Conservation (phyloP, 2,888 invertebrate genomes). For the Stenotaenia linearis region DNA sequence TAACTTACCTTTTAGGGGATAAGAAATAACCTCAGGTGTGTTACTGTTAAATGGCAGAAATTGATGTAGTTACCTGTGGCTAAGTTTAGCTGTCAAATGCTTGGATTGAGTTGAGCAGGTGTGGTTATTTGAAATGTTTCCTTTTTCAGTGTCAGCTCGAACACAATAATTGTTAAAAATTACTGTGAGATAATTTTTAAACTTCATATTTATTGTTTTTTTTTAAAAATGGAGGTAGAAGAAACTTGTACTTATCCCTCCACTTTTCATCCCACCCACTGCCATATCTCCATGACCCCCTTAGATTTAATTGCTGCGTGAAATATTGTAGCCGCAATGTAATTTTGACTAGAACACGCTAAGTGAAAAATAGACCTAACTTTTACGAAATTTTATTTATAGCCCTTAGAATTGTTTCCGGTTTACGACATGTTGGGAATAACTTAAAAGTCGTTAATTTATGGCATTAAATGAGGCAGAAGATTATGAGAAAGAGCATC, state of each 20-base stretch:
- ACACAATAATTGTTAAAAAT: neutral
- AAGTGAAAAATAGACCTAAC: neutral
- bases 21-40: neutral
- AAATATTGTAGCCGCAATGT: neutral
- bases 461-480: conserved; percentile 2
- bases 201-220: neutral
- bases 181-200: neutral
- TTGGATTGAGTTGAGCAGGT: conserved; percentile 13
- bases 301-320: conserved; percentile 15
- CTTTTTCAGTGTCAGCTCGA: neutral
- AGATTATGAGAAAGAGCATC: neutral
- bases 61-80: neutral
- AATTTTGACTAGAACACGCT: neutral
- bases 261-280: neutral
- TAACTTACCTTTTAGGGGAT: neutral
- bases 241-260: neutral
- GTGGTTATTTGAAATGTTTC: neutral
- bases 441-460: neutral
- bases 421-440: neutral
- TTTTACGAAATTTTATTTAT: neutral
- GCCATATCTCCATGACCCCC: conserved; percentile 9
- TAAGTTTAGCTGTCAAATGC: neutral
- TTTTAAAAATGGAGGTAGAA: neutral
- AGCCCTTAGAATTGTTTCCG: neutral
- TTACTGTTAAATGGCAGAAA: neutral